phyloP scores from a whole-genome alignment of 2,113 vertebrate genomes.

The Otolemur garnettii region DNA sequence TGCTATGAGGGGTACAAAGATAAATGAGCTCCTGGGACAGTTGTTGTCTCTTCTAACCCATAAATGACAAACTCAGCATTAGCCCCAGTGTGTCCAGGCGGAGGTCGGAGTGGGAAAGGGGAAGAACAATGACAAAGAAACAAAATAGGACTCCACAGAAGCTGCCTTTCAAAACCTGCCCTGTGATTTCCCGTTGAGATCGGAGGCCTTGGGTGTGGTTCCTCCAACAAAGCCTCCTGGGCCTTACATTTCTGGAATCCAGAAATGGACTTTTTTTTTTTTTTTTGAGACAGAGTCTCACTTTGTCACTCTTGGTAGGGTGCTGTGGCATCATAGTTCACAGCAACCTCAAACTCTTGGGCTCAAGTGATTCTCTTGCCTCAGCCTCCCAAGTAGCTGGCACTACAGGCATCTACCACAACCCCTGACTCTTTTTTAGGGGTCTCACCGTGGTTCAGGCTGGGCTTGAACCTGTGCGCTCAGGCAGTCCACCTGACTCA shows the following conservation, averaged over 20 bases:
- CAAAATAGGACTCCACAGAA: not conserved
- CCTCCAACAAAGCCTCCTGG: not conserved
- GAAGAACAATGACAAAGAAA: not conserved
- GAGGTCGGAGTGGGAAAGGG: not conserved
- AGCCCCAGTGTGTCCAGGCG: not conserved
- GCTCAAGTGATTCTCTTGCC: no score
- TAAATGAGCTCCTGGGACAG: not conserved
- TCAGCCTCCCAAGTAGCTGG: no score
- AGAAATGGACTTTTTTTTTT: no score
- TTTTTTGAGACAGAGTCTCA: no score
- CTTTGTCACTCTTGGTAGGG: no score
- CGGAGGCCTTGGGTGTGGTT: not conserved
- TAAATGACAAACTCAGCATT: not conserved
- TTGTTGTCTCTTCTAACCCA: not conserved
- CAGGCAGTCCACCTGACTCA: no score
- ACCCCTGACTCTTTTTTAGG: no score
- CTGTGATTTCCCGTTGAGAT: not conserved
- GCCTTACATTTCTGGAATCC: not conserved
- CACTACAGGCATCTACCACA: no score
- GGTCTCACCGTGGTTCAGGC: no score
- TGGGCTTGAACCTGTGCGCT: no score
- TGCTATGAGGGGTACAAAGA: not conserved
- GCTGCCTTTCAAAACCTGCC: not conserved
- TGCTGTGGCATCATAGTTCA: no score
- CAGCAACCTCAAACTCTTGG: no score